Percentiles rank a stretch among this genome's conserved stretches.
phyloP scores from a whole-genome alignment of 2,113 vertebrate species.

The Crotalus helleri region DNA sequence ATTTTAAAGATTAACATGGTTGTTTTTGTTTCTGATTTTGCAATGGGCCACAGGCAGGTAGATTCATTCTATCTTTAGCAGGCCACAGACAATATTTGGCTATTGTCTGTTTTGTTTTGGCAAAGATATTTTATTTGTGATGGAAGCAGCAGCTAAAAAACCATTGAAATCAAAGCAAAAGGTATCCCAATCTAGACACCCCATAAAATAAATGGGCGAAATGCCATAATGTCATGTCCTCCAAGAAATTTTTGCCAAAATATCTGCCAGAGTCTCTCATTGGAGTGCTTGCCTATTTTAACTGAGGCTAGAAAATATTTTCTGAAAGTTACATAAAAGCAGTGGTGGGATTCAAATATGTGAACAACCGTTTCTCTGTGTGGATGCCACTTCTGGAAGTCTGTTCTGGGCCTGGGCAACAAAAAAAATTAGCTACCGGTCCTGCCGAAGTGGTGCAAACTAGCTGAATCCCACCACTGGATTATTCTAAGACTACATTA shows the following conservation, averaged over 20 bases:
- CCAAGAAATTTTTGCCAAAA: not conserved
- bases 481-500: not conserved
- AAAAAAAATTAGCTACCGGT: too few species aligned
- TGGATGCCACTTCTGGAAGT: too few species aligned
- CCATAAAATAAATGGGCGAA: not conserved
- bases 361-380: too few species aligned
- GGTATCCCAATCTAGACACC: not conserved
- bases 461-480: too few species aligned
- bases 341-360: too few species aligned
- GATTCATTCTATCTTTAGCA: not conserved
- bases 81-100: not conserved
- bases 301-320: not conserved
- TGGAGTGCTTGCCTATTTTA: not conserved
- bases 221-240: not conserved
- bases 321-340: not conserved
- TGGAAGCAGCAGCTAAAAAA: not conserved
- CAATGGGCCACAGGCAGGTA: not conserved
- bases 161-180: not conserved
- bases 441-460: too few species aligned
- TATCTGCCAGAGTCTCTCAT: not conserved
- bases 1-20: not conserved
- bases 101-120: not conserved
- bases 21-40: not conserved
- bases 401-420: too few species aligned
- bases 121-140: not conserved